phyloP scores from a whole-genome alignment of 2,888 invertebrate genomes.

The Lithophane leautieri region DNA sequence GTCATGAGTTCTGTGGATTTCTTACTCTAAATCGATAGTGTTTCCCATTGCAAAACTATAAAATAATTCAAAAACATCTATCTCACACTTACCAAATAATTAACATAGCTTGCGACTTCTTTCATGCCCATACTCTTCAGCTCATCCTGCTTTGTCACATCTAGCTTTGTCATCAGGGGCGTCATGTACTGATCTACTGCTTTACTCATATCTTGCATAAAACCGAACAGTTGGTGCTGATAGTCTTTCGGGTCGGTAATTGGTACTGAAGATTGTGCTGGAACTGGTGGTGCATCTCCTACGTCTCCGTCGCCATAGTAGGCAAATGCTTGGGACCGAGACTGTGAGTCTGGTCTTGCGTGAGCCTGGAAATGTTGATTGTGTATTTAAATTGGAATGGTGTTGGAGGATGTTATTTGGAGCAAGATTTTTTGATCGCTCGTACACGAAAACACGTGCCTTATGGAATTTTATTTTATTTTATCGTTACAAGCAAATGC shows the following conservation, averaged over 20 bases:
- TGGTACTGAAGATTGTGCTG: background rate
- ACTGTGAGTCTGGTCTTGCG: constrained; percentile 37
- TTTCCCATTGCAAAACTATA: background rate
- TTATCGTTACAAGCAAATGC: background rate
- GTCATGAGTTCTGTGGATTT: no score
- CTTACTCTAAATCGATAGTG: no score
- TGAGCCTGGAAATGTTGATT: constrained; percentile 34
- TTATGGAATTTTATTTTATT: background rate
- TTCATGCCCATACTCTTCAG: constrained; percentile 35
- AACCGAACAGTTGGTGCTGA: constrained; percentile 15
- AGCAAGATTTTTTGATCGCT: constrained; percentile 14
- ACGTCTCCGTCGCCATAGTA: background rate
- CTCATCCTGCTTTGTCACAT: constrained; percentile 22
- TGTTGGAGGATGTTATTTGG: background rate
- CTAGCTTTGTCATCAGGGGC: constrained; percentile 45
- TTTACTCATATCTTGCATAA: constrained; percentile 41
- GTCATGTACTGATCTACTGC: constrained; percentile 50
- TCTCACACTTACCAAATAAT: constrained; percentile 60
- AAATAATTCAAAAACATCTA: background rate
- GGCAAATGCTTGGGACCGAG: background rate
- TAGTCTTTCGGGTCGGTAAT: background rate
- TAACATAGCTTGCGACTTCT: constrained; percentile 38
- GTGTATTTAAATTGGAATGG: background rate
- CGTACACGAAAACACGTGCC: background rate
- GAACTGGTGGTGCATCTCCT: background rate